Evolutionary conservation across 2,888 invertebrate species (phyloP).

Genomic region (Watsonalla binaria): DNA sequence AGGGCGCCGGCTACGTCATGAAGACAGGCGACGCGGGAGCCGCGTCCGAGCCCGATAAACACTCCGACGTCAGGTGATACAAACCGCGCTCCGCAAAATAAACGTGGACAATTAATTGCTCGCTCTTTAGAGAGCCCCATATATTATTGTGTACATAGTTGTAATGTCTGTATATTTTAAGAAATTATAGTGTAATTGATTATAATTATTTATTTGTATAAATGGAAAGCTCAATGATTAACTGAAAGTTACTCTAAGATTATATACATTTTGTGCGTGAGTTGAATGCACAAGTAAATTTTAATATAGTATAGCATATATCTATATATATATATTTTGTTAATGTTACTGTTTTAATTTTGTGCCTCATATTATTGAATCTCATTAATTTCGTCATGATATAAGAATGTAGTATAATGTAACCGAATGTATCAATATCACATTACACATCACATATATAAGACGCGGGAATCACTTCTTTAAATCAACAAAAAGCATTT

Average conservation of each 20-base stretch:
- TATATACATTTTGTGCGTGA: slow-evolving; percentile 58
- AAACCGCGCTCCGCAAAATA: slow-evolving; percentile 37
- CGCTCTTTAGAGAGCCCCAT: slow-evolving; percentile 28
- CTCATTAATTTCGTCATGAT: slow-evolving; percentile 56
- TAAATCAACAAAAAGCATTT: slow-evolving; percentile 5
- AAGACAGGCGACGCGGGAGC: slow-evolving; percentile 50
- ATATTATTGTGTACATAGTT: slow-evolving; percentile 37
- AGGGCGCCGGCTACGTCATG: slow-evolving; percentile 85
- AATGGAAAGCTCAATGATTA: slow-evolving; percentile 76
- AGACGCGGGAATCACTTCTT: slow-evolving; percentile 2
- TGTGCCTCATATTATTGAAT: slow-evolving; percentile 67
- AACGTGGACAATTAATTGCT: slow-evolving; percentile 9
- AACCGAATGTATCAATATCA: slow-evolving; percentile 37
- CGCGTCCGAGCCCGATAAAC: slow-evolving; percentile 72
- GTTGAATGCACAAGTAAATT: slow-evolving; percentile 63
- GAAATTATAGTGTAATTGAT: slow-evolving; percentile 45
- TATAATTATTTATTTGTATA: slow-evolving; percentile 74
- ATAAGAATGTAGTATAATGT: slow-evolving; percentile 25
- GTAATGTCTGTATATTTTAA: slow-evolving; percentile 55
- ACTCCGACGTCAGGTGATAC: slow-evolving; percentile 94
- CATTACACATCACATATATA: slow-evolving; percentile 39
- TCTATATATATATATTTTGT: slow-evolving; percentile 45
- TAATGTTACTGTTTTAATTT: slow-evolving; percentile 64
- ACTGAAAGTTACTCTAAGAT: slow-evolving; percentile 71
- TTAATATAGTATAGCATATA: slow-evolving; percentile 50